Conservation (phyloP, 2,113 vertebrate genomes). For the Brachirus orientalis region DNA sequence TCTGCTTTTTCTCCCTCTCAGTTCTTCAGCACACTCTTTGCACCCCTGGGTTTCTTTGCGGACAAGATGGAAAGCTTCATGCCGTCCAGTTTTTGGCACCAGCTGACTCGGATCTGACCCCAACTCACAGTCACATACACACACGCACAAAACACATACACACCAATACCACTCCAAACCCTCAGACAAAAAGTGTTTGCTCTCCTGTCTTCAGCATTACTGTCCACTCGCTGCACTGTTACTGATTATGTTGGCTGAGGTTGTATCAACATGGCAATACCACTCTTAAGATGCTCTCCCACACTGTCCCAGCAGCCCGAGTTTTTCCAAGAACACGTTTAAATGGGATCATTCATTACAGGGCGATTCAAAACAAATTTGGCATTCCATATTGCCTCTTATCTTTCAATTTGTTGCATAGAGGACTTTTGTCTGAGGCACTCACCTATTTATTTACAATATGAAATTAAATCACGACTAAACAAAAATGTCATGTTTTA, state of each 20-base stretch:
- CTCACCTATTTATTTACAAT: background rate
- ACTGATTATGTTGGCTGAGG: slow-evolving; percentile 70
- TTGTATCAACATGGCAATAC: slow-evolving; percentile 70
- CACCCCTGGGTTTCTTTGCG: slow-evolving; percentile 83
- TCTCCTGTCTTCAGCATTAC: slow-evolving; percentile 81
- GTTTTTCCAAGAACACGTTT: slow-evolving; percentile 53
- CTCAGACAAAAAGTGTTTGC: slow-evolving; percentile 75
- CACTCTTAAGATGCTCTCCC: slow-evolving; percentile 59
- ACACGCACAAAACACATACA: slow-evolving; percentile 40
- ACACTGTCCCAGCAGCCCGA: slow-evolving; percentile 46
- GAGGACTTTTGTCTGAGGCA: background rate
- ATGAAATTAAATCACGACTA: background rate
- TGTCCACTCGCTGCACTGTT: slow-evolving; percentile 67
- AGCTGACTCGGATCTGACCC: slow-evolving; percentile 81
- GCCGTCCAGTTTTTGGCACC: slow-evolving; percentile 85
- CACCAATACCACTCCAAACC: slow-evolving; percentile 57
- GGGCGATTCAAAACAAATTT: slow-evolving; percentile 21
- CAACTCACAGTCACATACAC: slow-evolving; percentile 29
- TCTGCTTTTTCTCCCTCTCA: slow-evolving; percentile 69
- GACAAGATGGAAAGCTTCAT: slow-evolving; percentile 87
- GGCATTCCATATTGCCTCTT: slow-evolving; percentile 4
- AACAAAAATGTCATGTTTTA: background rate
- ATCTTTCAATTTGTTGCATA: background rate
- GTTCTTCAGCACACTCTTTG: slow-evolving; percentile 88
- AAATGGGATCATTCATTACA: slow-evolving; percentile 30